phyloP scores from a whole-genome alignment of 2,888 invertebrate species.

The Pachycephus smyrnensis region DNA sequence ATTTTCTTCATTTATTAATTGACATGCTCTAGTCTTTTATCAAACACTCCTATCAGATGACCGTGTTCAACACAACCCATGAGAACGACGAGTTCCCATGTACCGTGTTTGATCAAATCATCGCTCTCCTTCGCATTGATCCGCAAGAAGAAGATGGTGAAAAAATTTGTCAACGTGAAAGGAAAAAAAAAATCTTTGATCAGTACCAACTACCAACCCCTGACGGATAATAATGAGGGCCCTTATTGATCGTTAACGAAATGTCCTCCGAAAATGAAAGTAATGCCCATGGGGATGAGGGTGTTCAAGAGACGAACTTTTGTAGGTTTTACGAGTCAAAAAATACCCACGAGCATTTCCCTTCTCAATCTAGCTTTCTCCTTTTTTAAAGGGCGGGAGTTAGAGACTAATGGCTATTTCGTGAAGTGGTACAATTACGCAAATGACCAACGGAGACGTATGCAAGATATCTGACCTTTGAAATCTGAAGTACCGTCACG shows the following conservation, averaged over 20 bases:
- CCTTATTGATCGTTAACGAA: not conserved
- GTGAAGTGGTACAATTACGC: not conserved
- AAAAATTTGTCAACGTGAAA: not conserved
- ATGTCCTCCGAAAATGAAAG: not conserved
- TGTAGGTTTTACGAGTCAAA: not conserved
- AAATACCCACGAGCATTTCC: not conserved
- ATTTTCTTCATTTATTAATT: not conserved
- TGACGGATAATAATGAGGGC: not conserved
- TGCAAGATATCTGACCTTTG: not conserved
- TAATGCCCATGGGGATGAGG: not conserved
- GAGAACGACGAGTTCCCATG: not conserved
- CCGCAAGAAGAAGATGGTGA: not conserved
- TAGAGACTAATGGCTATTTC: not conserved
- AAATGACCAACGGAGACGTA: not conserved
- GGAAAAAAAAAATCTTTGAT: not conserved
- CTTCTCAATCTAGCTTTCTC: not conserved
- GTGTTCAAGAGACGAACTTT: not conserved
- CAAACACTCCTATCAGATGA: not conserved
- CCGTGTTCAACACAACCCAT: not conserved
- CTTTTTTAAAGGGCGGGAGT: not conserved
- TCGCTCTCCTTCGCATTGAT: not conserved
- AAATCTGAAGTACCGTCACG: not conserved
- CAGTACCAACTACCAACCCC: not conserved
- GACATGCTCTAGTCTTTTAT: not conserved
- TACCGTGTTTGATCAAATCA: not conserved